Evolutionary conservation across 1,140 invertebrate genomes (phyloP), one percentile per base, ranked within the genome.

Genomic region (Drosophila sp.): DNA sequence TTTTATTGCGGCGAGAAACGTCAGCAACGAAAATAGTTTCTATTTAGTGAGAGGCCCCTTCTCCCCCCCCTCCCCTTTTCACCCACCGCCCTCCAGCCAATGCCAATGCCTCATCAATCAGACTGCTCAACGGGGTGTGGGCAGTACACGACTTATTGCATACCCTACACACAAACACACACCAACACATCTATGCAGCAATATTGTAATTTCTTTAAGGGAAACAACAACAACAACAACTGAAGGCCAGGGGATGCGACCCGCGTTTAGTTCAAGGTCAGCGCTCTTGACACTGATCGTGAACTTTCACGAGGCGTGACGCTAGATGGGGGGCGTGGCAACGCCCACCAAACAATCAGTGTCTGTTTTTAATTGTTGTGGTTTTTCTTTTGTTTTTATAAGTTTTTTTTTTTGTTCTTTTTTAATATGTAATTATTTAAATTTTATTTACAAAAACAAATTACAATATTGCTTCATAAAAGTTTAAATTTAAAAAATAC

Each of bases 401-500:
- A 46, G 9, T 59, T 32, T 14, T 66, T 58, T 51, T 67, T 67
- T 66, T 51, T n/a, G 56, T 38, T 14, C 59, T 58, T 56, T 61
- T 67, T 74, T 71, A 57, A 64, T 76, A 51, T 82, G 46, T 87
- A 76, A 89, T 87, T 89, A 78, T 81, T 86, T 79, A 82, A 89
- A 89, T 89, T 89, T 89, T 89, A 89, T 89, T 89, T 89, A 89
- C 83, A 89, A 89, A 89, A 89, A 89, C 83, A 89, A 89, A 89
- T 89, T 89, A 89, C 83, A 89, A 89, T 89, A 89, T 89, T 89
- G 83, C 72, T 84, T 84, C 62, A 84, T 89, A 83, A 76, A 87
- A 77, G 67, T 83, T 76, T 80, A 89, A 89, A 82, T 87, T 86
- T 89, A 87, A 86, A 86, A 87, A 89, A 80, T 87, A 87, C 83